A percentile compares a stretch with the other conserved stretches of the same genome.
Evolutionary conservation across 2,888 invertebrate genomes (phyloP).

Genomic region (Oligia strigilis): DNA sequence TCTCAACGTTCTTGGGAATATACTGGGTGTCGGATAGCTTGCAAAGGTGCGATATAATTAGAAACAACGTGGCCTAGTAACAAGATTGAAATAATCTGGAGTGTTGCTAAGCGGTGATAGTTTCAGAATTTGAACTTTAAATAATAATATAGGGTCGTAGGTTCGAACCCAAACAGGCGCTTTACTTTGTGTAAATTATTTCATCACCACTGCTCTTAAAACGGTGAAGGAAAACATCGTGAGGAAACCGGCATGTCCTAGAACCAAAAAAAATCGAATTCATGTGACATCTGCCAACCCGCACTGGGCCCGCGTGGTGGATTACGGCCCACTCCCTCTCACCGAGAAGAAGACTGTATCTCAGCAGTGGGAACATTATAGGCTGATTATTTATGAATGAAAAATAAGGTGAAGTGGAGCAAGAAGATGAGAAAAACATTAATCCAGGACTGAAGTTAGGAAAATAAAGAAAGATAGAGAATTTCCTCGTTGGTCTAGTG

Average conservation of each 20-base stretch:
- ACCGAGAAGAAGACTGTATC: too few species aligned
- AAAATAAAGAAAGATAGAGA: background rate
- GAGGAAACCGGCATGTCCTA: too few species aligned
- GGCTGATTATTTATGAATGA: background rate
- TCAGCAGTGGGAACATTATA: too few species aligned
- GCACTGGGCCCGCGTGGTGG: too few species aligned
- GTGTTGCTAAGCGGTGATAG: constrained; percentile 5
- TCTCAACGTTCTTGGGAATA: constrained; percentile 31
- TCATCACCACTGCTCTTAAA: too few species aligned
- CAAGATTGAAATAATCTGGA: background rate
- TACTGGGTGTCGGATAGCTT: constrained; percentile 37
- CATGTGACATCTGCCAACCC: too few species aligned
- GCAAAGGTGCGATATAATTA: background rate
- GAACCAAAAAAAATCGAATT: too few species aligned
- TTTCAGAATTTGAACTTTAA: background rate
- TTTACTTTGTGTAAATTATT: too few species aligned
- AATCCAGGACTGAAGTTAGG: background rate
- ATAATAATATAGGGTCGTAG: background rate
- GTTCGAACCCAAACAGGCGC: too few species aligned
- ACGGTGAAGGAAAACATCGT: too few species aligned
- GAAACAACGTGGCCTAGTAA: constrained; percentile 18
- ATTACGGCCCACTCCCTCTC: too few species aligned
- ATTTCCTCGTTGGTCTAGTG: too few species aligned
- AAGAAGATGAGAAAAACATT: background rate
- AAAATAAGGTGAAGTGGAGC: background rate